Evolutionary conservation across 2,113 vertebrate genomes (phyloP).

Genomic region (Quiscalus mexicanus): DNA sequence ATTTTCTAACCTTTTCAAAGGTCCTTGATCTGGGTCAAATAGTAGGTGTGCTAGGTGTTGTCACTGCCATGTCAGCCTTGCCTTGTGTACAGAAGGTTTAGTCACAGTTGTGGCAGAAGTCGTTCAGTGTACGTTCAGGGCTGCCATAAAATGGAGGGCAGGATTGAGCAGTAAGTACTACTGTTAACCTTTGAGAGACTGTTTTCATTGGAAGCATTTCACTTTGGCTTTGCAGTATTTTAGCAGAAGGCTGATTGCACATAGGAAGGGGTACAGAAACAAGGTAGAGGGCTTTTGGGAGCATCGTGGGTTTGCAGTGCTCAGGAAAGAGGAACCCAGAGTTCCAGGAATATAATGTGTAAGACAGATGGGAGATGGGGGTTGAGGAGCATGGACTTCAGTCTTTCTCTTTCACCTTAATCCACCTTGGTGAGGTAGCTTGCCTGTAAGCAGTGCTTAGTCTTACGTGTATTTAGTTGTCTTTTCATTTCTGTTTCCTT

Average conservation of each 20-base stretch:
- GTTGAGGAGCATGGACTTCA: background rate
- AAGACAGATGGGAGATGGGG: background rate
- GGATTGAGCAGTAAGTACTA: background rate
- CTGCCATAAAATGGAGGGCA: background rate
- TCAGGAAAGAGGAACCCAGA: background rate
- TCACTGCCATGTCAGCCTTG: background rate
- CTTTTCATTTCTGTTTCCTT: background rate
- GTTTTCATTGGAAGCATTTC: background rate
- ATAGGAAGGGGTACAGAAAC: background rate
- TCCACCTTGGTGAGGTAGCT: background rate
- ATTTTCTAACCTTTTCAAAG: background rate
- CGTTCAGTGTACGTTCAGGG: background rate
- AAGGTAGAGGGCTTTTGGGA: background rate
- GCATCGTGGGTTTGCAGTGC: rapidly evolving
- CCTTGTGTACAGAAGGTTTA: background rate
- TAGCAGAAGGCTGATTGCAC: background rate
- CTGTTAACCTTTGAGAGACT: background rate
- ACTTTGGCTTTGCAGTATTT: background rate
- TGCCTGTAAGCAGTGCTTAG: background rate
- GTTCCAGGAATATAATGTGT: background rate
- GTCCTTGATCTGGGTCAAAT: background rate
- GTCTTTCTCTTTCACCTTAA: background rate
- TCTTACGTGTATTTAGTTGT: background rate
- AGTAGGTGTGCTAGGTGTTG: background rate
- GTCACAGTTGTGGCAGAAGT: background rate